Evolutionary conservation across 2,888 invertebrate genomes (phyloP).

Genomic region (Drosophila nigricruria): DNA sequence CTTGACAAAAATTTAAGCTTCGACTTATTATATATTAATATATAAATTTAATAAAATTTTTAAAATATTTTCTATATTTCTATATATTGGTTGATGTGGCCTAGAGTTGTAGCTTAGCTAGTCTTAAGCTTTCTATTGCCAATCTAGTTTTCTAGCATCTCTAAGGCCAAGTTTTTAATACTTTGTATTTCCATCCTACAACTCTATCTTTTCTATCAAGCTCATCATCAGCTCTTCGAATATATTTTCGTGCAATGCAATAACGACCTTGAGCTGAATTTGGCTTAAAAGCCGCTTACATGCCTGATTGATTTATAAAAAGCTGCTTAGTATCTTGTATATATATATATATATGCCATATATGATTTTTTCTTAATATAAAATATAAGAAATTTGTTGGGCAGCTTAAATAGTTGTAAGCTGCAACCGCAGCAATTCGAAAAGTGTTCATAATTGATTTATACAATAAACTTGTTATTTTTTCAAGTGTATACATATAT

Average conservation of each 20-base stretch:
- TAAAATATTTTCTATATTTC: no score
- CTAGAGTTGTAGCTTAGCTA: no score
- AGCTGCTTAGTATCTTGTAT: neutral
- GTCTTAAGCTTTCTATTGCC: neutral
- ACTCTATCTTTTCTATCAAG: neutral
- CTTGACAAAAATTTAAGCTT: neutral
- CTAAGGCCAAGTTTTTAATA: no score
- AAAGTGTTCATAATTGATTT: neutral
- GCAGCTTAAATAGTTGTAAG: conserved; percentile 10
- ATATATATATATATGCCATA: neutral
- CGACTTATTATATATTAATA: neutral
- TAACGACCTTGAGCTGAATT: neutral
- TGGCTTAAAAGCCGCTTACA: neutral
- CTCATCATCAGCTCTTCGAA: no score
- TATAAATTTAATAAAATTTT: no score
- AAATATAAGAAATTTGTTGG: neutral
- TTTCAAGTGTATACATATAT: neutral
- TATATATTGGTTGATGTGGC: no score
- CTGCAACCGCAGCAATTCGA: conserved; percentile 9
- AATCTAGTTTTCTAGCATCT: no score
- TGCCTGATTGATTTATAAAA: neutral
- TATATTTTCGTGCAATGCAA: neutral
- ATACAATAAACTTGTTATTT: neutral
- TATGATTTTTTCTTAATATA: neutral
- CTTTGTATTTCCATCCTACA: no score